Conservation (phyloP, 1,140 invertebrate genomes). For the Thaumetopoea pityocampa region DNA sequence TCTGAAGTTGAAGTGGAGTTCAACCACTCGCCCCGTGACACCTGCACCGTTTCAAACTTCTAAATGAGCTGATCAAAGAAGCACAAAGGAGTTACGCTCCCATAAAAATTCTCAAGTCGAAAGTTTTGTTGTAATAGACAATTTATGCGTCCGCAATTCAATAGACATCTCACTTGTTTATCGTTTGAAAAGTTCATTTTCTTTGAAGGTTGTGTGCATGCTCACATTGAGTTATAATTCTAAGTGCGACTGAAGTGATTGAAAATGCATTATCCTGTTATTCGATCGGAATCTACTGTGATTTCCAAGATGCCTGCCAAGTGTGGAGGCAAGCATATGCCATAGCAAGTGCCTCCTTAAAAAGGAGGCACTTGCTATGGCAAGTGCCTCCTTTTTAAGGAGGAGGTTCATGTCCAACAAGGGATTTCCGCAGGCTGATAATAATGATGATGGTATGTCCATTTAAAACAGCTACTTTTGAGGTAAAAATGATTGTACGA, state of each 20-base stretch:
- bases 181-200: not conserved
- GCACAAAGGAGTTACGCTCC: slow-evolving; percentile 10
- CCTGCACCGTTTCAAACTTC: slow-evolving; percentile 11
- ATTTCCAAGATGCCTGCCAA: too few species aligned
- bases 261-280: too few species aligned
- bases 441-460: too few species aligned
- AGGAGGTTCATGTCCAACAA: too few species aligned
- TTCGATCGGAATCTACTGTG: too few species aligned
- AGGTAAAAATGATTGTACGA: too few species aligned
- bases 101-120: slow-evolving; percentile 7
- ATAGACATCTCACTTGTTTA: slow-evolving; percentile 4
- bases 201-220: not conserved
- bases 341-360: too few species aligned
- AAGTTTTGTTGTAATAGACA: slow-evolving; percentile 4
- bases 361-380: too few species aligned
- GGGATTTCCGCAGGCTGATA: too few species aligned
- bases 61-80: slow-evolving; percentile 10
- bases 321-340: too few species aligned
- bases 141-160: slow-evolving; percentile 14
- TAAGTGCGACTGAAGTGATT: not conserved
- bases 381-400: too few species aligned
- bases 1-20: not conserved
- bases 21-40: not conserved
- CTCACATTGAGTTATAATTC: not conserved
- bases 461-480: too few species aligned